These are phyloP conservation scores for Ormyrus thymus DNA, from an alignment of 2,888 invertebrate genomes.

Conservation along the genomic window DNA sequence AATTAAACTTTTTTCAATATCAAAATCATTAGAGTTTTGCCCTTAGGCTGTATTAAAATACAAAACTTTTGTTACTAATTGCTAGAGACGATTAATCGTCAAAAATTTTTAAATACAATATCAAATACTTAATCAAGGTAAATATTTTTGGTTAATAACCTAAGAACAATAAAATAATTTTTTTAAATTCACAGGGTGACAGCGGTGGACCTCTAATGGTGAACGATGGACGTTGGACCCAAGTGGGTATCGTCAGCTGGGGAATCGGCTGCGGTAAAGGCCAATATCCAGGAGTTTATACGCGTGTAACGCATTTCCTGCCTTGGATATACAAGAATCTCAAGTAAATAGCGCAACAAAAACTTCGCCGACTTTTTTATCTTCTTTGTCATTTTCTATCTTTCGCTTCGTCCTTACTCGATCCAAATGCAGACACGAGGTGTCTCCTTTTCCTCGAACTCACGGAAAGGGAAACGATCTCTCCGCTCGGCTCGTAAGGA, in stretches of 20 bases:
- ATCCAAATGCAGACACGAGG: conserved; percentile 29
- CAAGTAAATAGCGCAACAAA: conserved; percentile 74
- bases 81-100: too few species aligned
- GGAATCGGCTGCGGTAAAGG: conserved; percentile 95
- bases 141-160: conserved; percentile 14
- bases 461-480: conserved; percentile 44
- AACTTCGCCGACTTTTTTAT: conserved; percentile 38
- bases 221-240: conserved; percentile 85
- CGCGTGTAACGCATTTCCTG: conserved; percentile 87
- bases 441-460: conserved; percentile 35
- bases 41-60: too few species aligned
- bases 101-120: too few species aligned
- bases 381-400: conserved; percentile 7
- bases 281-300: conserved; percentile 93
- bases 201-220: conserved; percentile 93
- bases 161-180: not conserved
- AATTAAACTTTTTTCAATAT: too few species aligned
- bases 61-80: too few species aligned
- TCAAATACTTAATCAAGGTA: conserved; percentile 1
- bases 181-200: conserved; percentile 81
- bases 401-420: conserved; percentile 44
- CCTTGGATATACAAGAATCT: conserved; percentile 92
- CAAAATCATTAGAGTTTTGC: too few species aligned
- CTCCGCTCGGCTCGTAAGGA: conserved; percentile 42
- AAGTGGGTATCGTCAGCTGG: conserved; percentile 93